Evolutionary conservation across 2,113 vertebrate genomes (phyloP).

Genomic region (Calypte anna): DNA sequence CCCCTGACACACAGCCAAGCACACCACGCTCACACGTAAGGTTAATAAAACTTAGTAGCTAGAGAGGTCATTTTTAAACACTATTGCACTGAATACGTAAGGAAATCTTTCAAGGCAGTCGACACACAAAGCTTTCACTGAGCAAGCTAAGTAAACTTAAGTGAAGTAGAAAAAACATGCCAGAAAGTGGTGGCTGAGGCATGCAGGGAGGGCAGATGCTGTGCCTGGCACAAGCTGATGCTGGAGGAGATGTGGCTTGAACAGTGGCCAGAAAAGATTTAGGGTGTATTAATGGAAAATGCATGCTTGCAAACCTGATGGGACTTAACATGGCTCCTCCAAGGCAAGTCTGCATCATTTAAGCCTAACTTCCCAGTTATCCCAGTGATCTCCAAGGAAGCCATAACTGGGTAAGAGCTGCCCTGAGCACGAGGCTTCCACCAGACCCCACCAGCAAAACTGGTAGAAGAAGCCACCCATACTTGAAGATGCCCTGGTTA

Average conservation of each 20-base stretch:
- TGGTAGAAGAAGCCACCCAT: background rate
- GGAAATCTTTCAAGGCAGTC: background rate
- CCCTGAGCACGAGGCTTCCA: fast-evolving
- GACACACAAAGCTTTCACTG: background rate
- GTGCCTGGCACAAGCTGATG: background rate
- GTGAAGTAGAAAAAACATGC: background rate
- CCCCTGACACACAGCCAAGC: background rate
- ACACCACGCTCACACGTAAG: background rate
- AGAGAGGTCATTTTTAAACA: background rate
- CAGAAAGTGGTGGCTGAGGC: background rate
- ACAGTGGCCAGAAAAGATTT: background rate
- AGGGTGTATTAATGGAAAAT: background rate
- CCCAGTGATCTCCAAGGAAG: background rate
- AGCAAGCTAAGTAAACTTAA: background rate
- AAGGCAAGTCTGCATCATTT: background rate
- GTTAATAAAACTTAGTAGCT: background rate
- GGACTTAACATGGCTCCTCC: background rate
- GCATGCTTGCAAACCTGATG: background rate
- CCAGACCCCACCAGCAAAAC: background rate
- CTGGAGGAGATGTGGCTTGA: background rate
- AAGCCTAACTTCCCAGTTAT: background rate
- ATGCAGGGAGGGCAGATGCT: background rate
- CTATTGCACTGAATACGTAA: background rate
- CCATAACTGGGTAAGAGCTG: background rate
- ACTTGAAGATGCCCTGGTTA: background rate